Percentiles rank a stretch among this genome's conserved stretches.
Evolutionary conservation across 2,888 invertebrate species (phyloP).

Genomic region (Pardosa pseudoannulata): DNA sequence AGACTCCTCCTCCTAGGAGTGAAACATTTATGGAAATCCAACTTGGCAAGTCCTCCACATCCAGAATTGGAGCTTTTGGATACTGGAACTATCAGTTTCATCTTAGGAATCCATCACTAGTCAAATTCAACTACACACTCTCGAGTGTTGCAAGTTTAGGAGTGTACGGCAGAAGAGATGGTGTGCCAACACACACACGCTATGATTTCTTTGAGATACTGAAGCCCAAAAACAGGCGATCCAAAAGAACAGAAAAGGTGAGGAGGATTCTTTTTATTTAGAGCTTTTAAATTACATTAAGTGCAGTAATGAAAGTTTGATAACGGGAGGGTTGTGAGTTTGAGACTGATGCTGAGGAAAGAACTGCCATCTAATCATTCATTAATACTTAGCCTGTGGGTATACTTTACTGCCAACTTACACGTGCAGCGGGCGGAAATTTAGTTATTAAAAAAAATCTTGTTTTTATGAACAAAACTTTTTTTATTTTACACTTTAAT

Average conservation of each 20-base stretch:
- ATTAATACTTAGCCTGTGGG: no score
- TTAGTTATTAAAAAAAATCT: no score
- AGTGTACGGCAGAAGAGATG: constrained; percentile 76
- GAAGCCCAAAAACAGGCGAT: constrained; percentile 72
- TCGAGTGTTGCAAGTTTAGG: constrained; percentile 79
- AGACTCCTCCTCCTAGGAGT: constrained; percentile 90
- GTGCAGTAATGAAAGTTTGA: no score
- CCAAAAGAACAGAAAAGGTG: constrained; percentile 65
- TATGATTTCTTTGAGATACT: constrained; percentile 76
- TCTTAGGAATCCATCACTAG: constrained; percentile 80
- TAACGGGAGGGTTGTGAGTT: no score
- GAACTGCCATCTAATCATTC: no score
- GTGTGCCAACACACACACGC: constrained; percentile 76
- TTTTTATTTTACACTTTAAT: no score
- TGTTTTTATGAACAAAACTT: no score
- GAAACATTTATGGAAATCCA: constrained; percentile 78
- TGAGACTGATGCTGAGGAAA: no score
- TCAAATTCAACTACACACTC: constrained; percentile 86
- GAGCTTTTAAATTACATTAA: no score
- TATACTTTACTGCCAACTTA: no score
- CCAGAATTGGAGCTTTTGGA: constrained; percentile 91
- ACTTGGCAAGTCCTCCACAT: constrained; percentile 87
- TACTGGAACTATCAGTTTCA: constrained; percentile 96
- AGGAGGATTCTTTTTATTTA: not conserved
- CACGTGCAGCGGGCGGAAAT: no score